These are phyloP conservation scores for Eledone cirrhosa DNA, from an alignment of 2,888 invertebrate species.

Conservation along the genomic window DNA sequence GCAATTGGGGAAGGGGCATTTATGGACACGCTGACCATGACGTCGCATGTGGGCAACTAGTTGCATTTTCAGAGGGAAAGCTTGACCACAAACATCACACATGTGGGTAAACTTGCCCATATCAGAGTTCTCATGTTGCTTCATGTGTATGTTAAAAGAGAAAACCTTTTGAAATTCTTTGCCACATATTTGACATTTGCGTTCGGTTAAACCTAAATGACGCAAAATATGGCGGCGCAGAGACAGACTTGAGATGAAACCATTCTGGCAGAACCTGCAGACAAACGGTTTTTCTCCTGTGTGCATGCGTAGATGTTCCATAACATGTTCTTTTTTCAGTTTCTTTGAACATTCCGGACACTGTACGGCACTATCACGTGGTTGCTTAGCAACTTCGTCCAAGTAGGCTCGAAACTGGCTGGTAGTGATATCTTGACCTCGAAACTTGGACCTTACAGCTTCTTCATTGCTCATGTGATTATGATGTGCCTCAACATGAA, in stretches of 20 bases:
- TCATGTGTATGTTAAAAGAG: constrained; percentile 49
- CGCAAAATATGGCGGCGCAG: constrained; percentile 56
- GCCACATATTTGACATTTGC: constrained; percentile 56
- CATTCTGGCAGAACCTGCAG: constrained; percentile 54
- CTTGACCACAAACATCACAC: constrained; percentile 85
- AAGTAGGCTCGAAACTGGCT: constrained; percentile 44
- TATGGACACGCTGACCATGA: constrained; percentile 73
- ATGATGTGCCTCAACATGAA: constrained; percentile 57
- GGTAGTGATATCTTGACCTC: constrained; percentile 48
- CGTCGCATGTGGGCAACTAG: constrained; percentile 74
- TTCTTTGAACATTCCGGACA: constrained; percentile 57
- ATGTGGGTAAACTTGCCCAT: constrained; percentile 78
- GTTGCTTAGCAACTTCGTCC: constrained; percentile 40
- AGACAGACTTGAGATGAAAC: constrained; percentile 50
- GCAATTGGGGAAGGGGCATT: constrained; percentile 82
- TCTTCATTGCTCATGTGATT: constrained; percentile 52
- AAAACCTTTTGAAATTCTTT: constrained; percentile 50
- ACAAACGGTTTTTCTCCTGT: constrained; percentile 53
- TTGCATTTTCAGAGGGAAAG: constrained; percentile 73
- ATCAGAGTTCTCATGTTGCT: constrained; percentile 44
- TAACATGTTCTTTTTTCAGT: constrained; percentile 49
- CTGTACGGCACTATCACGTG: constrained; percentile 39
- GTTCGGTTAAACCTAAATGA: constrained; percentile 52
- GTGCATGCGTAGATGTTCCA: constrained; percentile 58
- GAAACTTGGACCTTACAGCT: constrained; percentile 43